These are phyloP conservation scores for Littorina saxatilis DNA, from an alignment of 1,140 invertebrate genomes.

Conservation along the genomic window DNA sequence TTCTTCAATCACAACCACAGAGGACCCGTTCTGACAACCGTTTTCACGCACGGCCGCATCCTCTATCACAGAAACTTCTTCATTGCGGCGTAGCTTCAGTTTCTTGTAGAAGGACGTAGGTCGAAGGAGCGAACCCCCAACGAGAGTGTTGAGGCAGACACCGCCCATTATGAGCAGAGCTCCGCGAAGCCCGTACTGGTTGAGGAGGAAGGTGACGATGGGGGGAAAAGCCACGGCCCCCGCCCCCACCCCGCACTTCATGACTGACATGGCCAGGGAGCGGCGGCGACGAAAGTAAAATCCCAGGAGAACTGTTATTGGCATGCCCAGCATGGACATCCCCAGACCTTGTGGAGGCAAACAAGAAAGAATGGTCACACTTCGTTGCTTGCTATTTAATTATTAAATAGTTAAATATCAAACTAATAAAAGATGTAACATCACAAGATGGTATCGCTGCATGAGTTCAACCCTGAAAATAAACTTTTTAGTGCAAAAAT, in stretches of 20 bases:
- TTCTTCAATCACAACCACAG: neutral
- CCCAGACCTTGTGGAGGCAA: slow-evolving; percentile 82
- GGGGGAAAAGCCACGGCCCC: slow-evolving; percentile 58
- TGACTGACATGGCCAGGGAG: slow-evolving; percentile 91
- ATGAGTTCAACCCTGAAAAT: too few species aligned
- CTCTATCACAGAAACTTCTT: too few species aligned
- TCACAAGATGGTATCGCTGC: too few species aligned
- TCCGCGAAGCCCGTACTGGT: slow-evolving; percentile 56
- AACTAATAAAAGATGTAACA: too few species aligned
- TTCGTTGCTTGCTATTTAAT: too few species aligned
- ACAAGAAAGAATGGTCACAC: too few species aligned
- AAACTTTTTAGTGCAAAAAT: too few species aligned
- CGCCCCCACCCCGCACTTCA: slow-evolving; percentile 70
- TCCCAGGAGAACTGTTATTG: slow-evolving; percentile 80
- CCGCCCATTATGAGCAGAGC: slow-evolving; percentile 87
- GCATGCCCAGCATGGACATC: slow-evolving; percentile 88
- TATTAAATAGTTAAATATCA: too few species aligned
- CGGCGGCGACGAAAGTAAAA: slow-evolving; percentile 94
- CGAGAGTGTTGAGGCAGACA: slow-evolving; percentile 84
- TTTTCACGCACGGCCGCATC: too few species aligned
- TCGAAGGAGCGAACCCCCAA: slow-evolving; percentile 82
- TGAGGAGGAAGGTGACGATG: slow-evolving; percentile 55
- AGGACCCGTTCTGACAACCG: too few species aligned
- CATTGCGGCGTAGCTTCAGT: neutral
- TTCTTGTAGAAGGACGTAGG: slow-evolving; percentile 33